Conservation (phyloP, 2,797 vertebrate genomes). For the Pseudopleuronectes americanus region DNA sequence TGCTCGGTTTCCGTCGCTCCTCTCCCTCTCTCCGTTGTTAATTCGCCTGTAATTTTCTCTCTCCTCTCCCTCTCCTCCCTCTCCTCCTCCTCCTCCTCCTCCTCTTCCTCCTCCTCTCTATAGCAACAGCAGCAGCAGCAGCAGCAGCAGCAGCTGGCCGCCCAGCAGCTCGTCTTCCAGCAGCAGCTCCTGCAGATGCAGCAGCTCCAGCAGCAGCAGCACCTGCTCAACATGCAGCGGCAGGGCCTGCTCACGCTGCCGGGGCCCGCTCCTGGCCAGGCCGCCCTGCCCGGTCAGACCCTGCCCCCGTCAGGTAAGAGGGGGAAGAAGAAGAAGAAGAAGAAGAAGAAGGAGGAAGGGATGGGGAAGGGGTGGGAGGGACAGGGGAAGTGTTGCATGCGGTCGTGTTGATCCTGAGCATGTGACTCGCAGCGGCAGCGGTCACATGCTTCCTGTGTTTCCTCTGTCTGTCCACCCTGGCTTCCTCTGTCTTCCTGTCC, state of each 20-base stretch:
- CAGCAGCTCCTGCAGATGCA: slow-evolving; percentile 99
- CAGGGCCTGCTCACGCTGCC: slow-evolving; percentile 99
- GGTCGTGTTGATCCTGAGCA: slow-evolving; percentile 22
- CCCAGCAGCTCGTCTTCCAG: slow-evolving; percentile 99
- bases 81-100: slow-evolving; percentile 33
- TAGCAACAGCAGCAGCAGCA: slow-evolving; percentile 87
- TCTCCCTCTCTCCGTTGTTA: slow-evolving; percentile 69
- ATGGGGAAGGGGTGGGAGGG: not conserved
- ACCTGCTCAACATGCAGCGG: slow-evolving; percentile 99
- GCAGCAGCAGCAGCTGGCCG: slow-evolving; percentile 97
- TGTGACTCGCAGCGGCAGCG: slow-evolving; percentile 41
- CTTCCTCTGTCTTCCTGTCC: slow-evolving; percentile 25
- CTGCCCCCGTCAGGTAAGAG: slow-evolving; percentile 93
- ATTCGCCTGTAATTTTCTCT: slow-evolving; percentile 74
- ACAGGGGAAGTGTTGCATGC: not conserved
- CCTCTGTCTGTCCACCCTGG: slow-evolving; percentile 13
- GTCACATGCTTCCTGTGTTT: slow-evolving; percentile 57
- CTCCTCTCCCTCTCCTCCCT: slow-evolving; percentile 41
- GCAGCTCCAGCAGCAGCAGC: slow-evolving; percentile 99
- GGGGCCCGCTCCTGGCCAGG: slow-evolving; percentile 85
- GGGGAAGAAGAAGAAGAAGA: not conserved
- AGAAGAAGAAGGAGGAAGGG: not conserved
- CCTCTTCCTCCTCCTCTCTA: slow-evolving; percentile 69
- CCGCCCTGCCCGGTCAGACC: slow-evolving; percentile 94
- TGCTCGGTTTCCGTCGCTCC: slow-evolving; percentile 1